Conservation (phyloP, 2,888 invertebrate genomes). For the Agonopterix alstromeriana region DNA sequence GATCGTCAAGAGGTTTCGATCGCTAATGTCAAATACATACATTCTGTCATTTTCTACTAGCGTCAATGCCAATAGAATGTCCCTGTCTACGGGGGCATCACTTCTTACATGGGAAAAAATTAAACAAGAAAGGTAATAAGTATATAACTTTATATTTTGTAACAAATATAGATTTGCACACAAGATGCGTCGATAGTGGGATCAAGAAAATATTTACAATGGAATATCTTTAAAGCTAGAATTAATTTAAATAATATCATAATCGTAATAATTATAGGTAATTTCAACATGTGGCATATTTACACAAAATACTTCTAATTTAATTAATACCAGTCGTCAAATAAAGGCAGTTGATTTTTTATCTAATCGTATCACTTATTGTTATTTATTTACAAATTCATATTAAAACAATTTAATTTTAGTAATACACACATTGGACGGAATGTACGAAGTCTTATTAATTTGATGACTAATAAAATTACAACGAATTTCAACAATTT, state of each 20-base stretch:
- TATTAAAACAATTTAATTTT: conserved; percentile 12
- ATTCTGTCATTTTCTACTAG: too few species aligned
- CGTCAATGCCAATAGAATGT: too few species aligned
- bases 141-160: conserved; percentile 72
- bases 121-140: conserved; percentile 20
- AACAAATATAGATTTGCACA: conserved; percentile 72
- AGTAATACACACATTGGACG: conserved; percentile 27
- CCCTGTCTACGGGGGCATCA: too few species aligned
- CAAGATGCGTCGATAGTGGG: conserved; percentile 47
- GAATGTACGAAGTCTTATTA: conserved; percentile 21
- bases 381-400: conserved; percentile 13
- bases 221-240: conserved; percentile 30
- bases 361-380: conserved; percentile 9
- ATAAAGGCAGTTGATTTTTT: conserved; percentile 54
- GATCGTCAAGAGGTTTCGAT: too few species aligned
- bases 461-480: conserved; percentile 12
- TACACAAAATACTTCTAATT: conserved; percentile 38
- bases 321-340: conserved; percentile 54
- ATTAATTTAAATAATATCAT: conserved; percentile 27
- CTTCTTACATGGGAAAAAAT: too few species aligned
- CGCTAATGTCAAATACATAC: too few species aligned
- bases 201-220: conserved; percentile 61
- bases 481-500: conserved; percentile 13
- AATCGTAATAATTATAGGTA: conserved; percentile 23
- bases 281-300: conserved; percentile 24